These are phyloP conservation scores for Grammomys surdaster DNA, from an alignment of 2,113 vertebrate species.

Conservation along the genomic window DNA sequence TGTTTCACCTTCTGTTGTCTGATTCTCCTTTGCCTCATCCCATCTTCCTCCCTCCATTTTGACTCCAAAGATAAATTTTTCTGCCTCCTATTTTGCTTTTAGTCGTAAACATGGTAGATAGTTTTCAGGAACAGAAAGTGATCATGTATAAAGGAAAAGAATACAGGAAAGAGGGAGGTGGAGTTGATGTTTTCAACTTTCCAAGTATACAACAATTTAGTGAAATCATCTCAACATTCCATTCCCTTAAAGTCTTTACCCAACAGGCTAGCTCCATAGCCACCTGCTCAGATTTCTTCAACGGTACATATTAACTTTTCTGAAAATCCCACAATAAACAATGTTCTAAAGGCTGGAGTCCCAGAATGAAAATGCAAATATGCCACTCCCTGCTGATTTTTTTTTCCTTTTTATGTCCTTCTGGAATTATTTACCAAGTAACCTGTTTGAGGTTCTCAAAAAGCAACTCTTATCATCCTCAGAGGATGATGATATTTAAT, in stretches of 20 bases:
- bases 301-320: neutral
- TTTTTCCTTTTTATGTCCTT: neutral
- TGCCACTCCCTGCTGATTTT: neutral
- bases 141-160: neutral
- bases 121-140: conserved; percentile 13
- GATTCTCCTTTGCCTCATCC: neutral
- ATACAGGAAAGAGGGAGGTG: neutral
- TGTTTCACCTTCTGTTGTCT: neutral
- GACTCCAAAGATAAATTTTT: neutral
- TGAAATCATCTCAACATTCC: neutral
- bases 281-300: conserved; percentile 40
- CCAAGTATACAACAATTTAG: neutral
- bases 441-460: conserved; percentile 2
- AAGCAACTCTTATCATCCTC: neutral
- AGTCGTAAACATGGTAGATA: neutral
- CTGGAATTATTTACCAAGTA: conserved; percentile 27
- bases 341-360: neutral
- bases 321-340: conserved; percentile 37
- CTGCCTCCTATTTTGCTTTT: neutral
- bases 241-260: neutral
- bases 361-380: conserved; percentile 41
- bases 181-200: neutral
- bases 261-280: neutral
- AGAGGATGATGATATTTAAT: neutral
- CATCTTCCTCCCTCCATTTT: neutral